Percentiles rank a stretch among this genome's conserved stretches.
Evolutionary conservation across 2,888 invertebrate species (phyloP).

Genomic region (Galerucella calmariensis): DNA sequence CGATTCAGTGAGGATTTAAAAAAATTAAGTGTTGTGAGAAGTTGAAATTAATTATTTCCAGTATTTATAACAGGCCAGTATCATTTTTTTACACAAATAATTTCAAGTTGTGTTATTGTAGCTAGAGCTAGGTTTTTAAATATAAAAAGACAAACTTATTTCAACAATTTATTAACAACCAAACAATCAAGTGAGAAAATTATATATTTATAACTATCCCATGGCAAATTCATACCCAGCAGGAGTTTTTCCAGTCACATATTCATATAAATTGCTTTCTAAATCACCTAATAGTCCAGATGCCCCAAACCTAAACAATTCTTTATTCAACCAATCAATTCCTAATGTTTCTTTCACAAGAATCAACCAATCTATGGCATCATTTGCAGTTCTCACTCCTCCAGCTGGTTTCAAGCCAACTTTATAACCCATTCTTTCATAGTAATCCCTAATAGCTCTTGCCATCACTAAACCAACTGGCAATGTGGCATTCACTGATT

Average conservation of each 20-base stretch:
- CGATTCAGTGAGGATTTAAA: too few species aligned
- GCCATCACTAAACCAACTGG: conserved; percentile 94
- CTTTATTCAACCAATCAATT: conserved; percentile 82
- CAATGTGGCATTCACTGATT: conserved; percentile 92
- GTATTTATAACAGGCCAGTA: too few species aligned
- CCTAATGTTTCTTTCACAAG: conserved; percentile 88
- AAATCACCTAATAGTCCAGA: conserved; percentile 89
- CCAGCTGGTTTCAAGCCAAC: conserved; percentile 99
- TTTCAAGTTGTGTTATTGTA: too few species aligned
- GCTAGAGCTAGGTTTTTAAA: too few species aligned
- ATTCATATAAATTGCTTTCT: conserved; percentile 67
- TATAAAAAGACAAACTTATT: neutral
- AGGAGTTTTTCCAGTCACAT: conserved; percentile 59
- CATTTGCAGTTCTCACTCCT: conserved; percentile 86
- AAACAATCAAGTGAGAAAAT: neutral
- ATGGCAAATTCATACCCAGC: conserved; percentile 59
- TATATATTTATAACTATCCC: conserved; percentile 45
- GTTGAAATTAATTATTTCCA: too few species aligned
- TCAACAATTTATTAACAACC: neutral
- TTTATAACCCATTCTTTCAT: conserved; percentile 76
- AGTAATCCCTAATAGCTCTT: conserved; percentile 86
- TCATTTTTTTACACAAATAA: too few species aligned
- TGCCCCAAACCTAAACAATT: conserved; percentile 93
- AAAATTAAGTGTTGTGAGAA: too few species aligned
- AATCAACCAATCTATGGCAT: conserved; percentile 88